Evolutionary conservation across 2,888 invertebrate genomes (phyloP), one percentile per base, ranked within the genome.

Genomic region (Busseola fusca): DNA sequence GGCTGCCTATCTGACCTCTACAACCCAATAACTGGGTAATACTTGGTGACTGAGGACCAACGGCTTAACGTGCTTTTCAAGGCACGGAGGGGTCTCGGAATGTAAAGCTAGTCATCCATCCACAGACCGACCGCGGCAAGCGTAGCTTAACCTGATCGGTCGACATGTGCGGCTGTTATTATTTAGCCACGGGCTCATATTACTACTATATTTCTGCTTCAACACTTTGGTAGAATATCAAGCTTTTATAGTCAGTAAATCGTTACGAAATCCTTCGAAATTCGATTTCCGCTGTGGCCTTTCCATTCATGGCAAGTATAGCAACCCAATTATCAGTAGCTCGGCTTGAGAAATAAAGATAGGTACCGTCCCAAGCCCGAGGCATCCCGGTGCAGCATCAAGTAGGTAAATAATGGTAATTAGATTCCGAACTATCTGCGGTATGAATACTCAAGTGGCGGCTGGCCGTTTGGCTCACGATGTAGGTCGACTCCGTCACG

Each of bases 361-460:
- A 21, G 67, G 48, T 60, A 68, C 40, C 40, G 57, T 70, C 69
- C 56, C 52, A 70, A 71, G 60, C 50, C 62, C 27, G 63, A 74
- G 60, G 74, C 66, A 81, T 83, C 76, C 83, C 74, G 21, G 64
- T 72, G 67, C 76, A 90, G 88, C 90, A 89, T 89, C 88, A 87
- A 85, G 87, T 89, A 86, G 81, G 86, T 89, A 91, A 93, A 90
- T 91, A 91, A 92, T 91, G 92, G 86, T 92, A 93, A 93, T 91
- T 89, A 92, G 87, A 93, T 93, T 88, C 91, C 86, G 79, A 87
- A 86, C 88, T 87, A 86, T 86, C 87, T 86, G 87, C 85, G 87
- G 74, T 84, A 87, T 89, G 93, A 92, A 94, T 93, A 90, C 87
- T 82, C 86, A 91, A 91, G 87, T 87, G 84, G 80, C 85, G 82